Evolutionary conservation across 2,888 invertebrate genomes (phyloP).

Genomic region (Chrysolina haemoptera): DNA sequence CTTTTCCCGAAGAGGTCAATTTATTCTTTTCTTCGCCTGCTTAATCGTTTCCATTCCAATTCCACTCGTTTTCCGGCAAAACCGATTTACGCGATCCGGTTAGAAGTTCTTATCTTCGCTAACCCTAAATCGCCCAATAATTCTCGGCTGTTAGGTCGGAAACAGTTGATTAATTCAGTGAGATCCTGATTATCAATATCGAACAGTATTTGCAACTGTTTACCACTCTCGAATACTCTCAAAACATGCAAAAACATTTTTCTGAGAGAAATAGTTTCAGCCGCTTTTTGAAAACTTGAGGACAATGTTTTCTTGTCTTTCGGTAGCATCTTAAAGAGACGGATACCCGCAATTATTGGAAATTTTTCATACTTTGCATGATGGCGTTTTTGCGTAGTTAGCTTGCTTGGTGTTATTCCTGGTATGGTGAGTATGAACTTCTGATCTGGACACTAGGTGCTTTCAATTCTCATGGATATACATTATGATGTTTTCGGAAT

Average conservation of each 20-base stretch:
- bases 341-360: too few species aligned
- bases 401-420: too few species aligned
- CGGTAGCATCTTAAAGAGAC: too few species aligned
- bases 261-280: too few species aligned
- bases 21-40: constrained; percentile 63
- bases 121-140: constrained; percentile 60
- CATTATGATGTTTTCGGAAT: too few species aligned
- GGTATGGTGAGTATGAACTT: too few species aligned
- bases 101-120: constrained; percentile 54
- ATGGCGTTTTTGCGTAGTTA: too few species aligned
- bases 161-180: constrained; percentile 25
- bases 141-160: constrained; percentile 42
- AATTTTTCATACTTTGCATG: too few species aligned
- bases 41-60: constrained; percentile 67
- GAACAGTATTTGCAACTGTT: neutral
- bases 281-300: too few species aligned
- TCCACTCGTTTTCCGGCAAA: constrained; percentile 67
- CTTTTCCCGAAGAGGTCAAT: constrained; percentile 61
- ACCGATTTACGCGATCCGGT: constrained; percentile 64
- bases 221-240: neutral
- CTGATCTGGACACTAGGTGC: too few species aligned
- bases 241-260: neutral
- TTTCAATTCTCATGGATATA: too few species aligned
- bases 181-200: neutral
- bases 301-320: too few species aligned